Percentiles rank a stretch among this genome's conserved stretches.
These are phyloP conservation scores for Sericinus montela DNA, from an alignment of 2,888 invertebrate species.

Conservation along the genomic window DNA sequence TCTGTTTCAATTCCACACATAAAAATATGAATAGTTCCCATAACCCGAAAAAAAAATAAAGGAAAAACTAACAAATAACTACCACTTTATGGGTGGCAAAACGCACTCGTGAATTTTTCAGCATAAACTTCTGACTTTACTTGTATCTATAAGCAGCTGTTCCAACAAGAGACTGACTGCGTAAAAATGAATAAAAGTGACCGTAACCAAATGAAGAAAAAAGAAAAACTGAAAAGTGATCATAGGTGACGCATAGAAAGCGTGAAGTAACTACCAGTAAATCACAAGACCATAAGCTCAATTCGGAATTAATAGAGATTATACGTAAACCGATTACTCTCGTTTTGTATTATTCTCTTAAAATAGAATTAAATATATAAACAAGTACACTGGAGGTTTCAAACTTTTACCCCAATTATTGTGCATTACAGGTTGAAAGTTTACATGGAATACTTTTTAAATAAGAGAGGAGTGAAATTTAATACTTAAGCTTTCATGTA, in stretches of 20 bases:
- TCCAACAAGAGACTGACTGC: not conserved
- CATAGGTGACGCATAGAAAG: constrained; percentile 1
- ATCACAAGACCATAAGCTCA: not conserved
- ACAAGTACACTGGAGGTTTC: too few relatives aligned
- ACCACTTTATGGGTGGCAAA: too few relatives aligned
- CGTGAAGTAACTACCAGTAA: not conserved
- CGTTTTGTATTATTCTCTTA: too few relatives aligned
- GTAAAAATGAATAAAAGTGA: not conserved
- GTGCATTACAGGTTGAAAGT: too few relatives aligned
- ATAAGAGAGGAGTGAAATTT: too few relatives aligned
- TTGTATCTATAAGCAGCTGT: not conserved
- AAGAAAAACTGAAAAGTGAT: not conserved
- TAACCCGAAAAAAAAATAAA: not conserved
- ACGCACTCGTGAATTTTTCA: too few relatives aligned
- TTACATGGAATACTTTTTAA: too few relatives aligned
- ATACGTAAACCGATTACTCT: not conserved
- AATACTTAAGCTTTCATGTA: too few relatives aligned
- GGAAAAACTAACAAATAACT: too few relatives aligned
- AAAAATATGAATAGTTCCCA: not conserved
- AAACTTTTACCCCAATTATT: too few relatives aligned
- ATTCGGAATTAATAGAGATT: not conserved
- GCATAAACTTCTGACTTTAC: too few relatives aligned
- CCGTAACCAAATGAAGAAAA: not conserved
- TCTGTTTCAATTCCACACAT: not conserved
- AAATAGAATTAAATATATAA: too few relatives aligned